phyloP scores from a whole-genome alignment of 35 echinoderm and acorn worm genomes.

The Heliocidaris erythrogramma region DNA sequence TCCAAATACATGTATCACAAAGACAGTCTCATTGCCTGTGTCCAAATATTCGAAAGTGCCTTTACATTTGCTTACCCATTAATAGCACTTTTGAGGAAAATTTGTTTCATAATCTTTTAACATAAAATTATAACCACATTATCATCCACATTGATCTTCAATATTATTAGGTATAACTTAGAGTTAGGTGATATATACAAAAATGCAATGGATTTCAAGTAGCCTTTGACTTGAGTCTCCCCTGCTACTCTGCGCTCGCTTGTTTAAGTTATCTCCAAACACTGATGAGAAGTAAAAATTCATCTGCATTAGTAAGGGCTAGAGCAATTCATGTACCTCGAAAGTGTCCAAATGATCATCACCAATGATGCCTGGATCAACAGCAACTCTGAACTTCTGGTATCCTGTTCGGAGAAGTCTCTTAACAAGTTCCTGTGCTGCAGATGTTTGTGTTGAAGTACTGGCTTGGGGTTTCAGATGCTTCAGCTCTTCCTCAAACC shows the following conservation, averaged over 20 bases:
- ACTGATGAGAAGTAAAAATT: neutral
- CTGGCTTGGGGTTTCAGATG: conserved; percentile 10
- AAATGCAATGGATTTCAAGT: neutral
- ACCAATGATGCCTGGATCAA: neutral
- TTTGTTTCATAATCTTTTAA: neutral
- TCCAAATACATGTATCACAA: no score
- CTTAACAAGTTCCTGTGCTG: conserved; percentile 1
- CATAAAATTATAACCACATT: no score
- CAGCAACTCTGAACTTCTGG: neutral
- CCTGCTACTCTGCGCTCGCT: neutral
- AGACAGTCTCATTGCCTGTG: no score
- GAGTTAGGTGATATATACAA: neutral
- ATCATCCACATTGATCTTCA: no score
- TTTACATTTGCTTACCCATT: neutral
- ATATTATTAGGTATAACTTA: neutral
- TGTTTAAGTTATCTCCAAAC: neutral
- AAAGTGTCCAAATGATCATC: neutral
- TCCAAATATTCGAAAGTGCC: neutral
- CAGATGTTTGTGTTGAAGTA: neutral
- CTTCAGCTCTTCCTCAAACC: neutral
- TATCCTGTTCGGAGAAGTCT: conserved; percentile 5
- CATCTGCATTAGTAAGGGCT: neutral
- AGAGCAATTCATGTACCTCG: neutral
- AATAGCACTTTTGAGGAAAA: neutral
- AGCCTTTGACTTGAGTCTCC: neutral